Conservation (phyloP, 2,888 invertebrate species). For the Plemyria rubiginata region DNA sequence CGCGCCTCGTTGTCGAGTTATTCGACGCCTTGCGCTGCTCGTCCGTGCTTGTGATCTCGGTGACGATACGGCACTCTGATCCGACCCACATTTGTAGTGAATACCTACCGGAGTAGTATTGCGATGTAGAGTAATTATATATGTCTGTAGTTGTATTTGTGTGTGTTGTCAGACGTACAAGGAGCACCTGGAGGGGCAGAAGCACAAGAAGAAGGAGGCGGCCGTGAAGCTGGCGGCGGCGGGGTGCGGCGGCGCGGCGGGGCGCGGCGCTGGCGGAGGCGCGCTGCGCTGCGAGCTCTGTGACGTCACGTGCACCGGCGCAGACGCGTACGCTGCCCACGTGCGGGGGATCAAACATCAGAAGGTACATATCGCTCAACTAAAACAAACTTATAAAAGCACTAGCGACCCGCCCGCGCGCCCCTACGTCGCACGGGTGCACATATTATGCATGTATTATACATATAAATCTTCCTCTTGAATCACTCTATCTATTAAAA, state of each 20-base stretch:
- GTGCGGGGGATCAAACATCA: constrained; percentile 33
- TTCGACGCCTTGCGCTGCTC: constrained; percentile 42
- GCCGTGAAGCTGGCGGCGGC: constrained; percentile 84
- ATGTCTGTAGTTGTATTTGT: neutral
- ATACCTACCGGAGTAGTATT: too few species aligned
- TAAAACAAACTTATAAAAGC: too few species aligned
- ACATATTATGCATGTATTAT: too few species aligned
- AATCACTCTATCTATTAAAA: too few species aligned
- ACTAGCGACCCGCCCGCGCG: too few species aligned
- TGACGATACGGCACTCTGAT: constrained; percentile 63
- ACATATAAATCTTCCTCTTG: too few species aligned
- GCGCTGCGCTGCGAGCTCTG: constrained; percentile 97
- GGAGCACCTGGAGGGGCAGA: constrained; percentile 99
- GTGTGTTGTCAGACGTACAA: constrained; percentile 70
- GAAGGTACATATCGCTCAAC: too few species aligned
- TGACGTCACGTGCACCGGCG: constrained; percentile 99
- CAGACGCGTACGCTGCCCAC: constrained; percentile 93
- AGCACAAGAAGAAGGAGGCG: constrained; percentile 99
- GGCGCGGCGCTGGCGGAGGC: constrained; percentile 68
- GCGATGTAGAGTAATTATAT: too few species aligned
- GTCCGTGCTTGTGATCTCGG: constrained; percentile 23
- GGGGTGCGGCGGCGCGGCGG: constrained; percentile 45
- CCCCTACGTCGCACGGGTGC: too few species aligned
- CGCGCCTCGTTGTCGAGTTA: constrained; percentile 49
- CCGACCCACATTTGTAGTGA: constrained; percentile 19